Evolutionary conservation across 2,797 vertebrate genomes (phyloP), one percentile per base, ranked within the genome.

Genomic region (Halcyon leucocephala): DNA sequence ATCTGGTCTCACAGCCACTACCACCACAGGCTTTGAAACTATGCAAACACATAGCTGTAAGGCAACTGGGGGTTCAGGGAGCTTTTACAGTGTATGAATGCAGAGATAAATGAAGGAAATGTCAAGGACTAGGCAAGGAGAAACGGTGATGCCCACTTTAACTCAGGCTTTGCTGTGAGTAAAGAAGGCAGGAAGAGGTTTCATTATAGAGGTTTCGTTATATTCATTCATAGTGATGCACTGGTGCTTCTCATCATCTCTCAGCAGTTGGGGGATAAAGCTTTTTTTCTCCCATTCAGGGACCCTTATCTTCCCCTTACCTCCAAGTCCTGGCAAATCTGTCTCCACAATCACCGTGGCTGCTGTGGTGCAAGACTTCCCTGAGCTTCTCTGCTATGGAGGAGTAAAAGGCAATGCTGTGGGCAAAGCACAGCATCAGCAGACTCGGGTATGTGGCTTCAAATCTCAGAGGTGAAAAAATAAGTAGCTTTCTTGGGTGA

Each of bases 1-100:
- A 41, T 37, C 19, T 8, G 18, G 42, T 54, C 2, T 4, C 24
- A 6, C 0, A 1, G 57, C 44, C 35, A 42, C 39, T 21, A 14
- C 11, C 26, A 52, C 21, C 52, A 28, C 12, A 2, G 66, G 33
- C 22, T 65, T 54, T 2, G 12, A 48, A 78, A 57, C 29, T 55
- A 3, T 19, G 67, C 48, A 29, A 39, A 52, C 21, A 6, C 28
- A 1, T 4, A 67, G 48, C 57, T 82, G 10, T 58, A 64, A 41
- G 37, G 62, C 29, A 61, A 17, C 48, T 66, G 4, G 1, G 15
- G 29, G 24, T 14, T 16, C 70, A 35, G 49, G 49, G 62, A 48
- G 7, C 29, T 60, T 70, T 37, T 41, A 8, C 12, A 22, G 35
- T 24, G 24, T 16, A 1, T 3, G 7, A 14, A 48, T 51, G 39